Percentiles rank a stretch among this genome's conserved stretches.
Evolutionary conservation across 2,888 invertebrate species (phyloP).

Genomic region (Aplocera efformata): DNA sequence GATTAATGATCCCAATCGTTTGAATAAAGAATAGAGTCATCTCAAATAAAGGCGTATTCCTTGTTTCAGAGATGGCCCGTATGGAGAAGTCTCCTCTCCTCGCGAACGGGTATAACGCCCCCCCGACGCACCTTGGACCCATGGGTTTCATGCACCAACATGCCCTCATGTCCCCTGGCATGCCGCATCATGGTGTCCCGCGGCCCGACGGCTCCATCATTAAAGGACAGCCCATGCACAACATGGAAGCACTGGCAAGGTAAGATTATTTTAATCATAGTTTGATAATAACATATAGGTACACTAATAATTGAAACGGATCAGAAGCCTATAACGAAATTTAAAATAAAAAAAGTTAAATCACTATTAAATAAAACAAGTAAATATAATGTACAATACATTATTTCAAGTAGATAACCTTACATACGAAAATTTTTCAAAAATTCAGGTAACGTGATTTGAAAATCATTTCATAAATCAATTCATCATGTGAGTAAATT

Average conservation of each 20-base stretch:
- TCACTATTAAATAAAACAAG: too few relatives aligned
- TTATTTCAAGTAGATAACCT: too few relatives aligned
- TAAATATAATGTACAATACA: too few relatives aligned
- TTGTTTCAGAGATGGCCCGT: constrained; percentile 88
- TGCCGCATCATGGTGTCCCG: constrained; percentile 90
- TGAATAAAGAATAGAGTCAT: constrained; percentile 12
- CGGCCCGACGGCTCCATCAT: constrained; percentile 91
- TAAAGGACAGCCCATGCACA: constrained; percentile 91
- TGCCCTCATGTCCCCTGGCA: constrained; percentile 93
- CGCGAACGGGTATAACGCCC: constrained; percentile 96
- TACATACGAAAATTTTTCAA: too few relatives aligned
- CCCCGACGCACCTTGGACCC: constrained; percentile 93
- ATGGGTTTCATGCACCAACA: constrained; percentile 97
- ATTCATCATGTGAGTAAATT: too few relatives aligned
- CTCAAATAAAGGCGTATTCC: constrained; percentile 17
- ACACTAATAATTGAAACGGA: too few relatives aligned
- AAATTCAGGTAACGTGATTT: too few relatives aligned
- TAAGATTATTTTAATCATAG: constrained; percentile 39
- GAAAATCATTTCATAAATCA: too few relatives aligned
- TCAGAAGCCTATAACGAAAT: too few relatives aligned
- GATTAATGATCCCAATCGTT: constrained; percentile 6
- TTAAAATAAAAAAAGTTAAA: too few relatives aligned
- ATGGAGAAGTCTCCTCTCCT: constrained; percentile 95
- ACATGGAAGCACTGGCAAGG: constrained; percentile 95
- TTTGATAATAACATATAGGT: too few relatives aligned